These are phyloP conservation scores for Heliothis peltigera DNA, from an alignment of 2,888 invertebrate species.

Conservation along the genomic window DNA sequence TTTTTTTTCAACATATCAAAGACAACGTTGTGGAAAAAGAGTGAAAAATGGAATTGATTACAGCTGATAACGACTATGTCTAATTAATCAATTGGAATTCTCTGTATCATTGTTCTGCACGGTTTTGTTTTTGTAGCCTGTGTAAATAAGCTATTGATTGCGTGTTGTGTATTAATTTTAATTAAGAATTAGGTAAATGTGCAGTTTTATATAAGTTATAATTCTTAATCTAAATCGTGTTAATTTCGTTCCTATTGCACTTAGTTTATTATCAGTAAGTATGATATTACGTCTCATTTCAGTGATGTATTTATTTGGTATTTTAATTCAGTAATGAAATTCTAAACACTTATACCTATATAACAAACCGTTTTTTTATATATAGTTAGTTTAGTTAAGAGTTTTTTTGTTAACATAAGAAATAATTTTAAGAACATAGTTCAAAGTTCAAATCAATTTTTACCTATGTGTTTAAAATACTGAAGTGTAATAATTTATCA, in stretches of 20 bases:
- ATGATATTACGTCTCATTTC: too few species aligned
- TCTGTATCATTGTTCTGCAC: neutral
- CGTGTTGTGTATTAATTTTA: constrained; percentile 1
- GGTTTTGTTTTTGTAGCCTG: constrained; percentile 2
- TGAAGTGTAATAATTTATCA: neutral
- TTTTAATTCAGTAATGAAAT: neutral
- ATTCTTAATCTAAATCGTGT: too few species aligned
- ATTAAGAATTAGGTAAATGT: neutral
- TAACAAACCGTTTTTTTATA: too few species aligned
- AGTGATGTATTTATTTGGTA: too few species aligned
- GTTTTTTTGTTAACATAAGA: neutral
- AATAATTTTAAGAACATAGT: neutral
- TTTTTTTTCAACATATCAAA: constrained; percentile 5
- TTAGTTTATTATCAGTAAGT: too few species aligned
- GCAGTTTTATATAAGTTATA: neutral
- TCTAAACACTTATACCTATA: too few species aligned
- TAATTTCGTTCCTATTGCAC: too few species aligned
- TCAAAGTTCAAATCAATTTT: constrained; percentile 7
- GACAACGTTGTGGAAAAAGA: constrained; percentile 3
- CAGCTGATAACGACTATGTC: constrained; percentile 14
- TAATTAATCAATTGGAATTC: neutral
- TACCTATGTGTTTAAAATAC: constrained; percentile 7
- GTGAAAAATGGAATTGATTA: neutral
- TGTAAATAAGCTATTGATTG: constrained; percentile 1
- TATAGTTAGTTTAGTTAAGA: too few species aligned